Conservation (phyloP, 2,113 vertebrate genomes). For the Protomyctophum bolini region DNA sequence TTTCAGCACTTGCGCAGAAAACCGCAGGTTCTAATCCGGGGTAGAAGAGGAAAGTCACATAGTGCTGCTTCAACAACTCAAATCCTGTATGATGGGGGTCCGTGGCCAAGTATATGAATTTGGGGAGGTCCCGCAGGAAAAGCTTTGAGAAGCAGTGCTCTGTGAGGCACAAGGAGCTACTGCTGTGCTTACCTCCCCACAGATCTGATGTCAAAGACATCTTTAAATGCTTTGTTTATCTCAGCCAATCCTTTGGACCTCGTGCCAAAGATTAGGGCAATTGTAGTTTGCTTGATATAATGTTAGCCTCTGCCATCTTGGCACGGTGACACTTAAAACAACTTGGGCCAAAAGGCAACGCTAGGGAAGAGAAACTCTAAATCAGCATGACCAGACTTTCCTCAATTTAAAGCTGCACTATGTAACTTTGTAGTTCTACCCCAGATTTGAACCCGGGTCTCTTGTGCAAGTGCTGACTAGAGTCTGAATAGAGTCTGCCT, state of each 20-base stretch:
- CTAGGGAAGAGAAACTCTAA: slow-evolving; percentile 22
- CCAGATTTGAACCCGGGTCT: no score
- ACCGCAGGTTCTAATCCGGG: no score
- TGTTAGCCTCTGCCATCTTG: slow-evolving; percentile 52
- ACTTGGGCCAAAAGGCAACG: slow-evolving; percentile 32
- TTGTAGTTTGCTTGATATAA: slow-evolving; percentile 50
- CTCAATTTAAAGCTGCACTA: not conserved
- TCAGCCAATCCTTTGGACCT: slow-evolving; percentile 39
- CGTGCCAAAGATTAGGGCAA: slow-evolving; percentile 44
- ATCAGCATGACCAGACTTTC: slow-evolving; percentile 7
- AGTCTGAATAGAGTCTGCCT: no score
- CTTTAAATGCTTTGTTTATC: slow-evolving; percentile 23
- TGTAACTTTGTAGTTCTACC: not conserved
- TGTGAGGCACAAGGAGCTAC: slow-evolving; percentile 8
- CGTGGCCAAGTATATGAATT: not conserved
- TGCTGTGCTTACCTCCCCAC: not conserved
- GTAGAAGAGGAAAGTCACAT: no score
- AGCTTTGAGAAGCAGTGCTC: not conserved
- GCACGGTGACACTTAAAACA: slow-evolving; percentile 33
- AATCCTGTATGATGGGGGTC: not conserved
- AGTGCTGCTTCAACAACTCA: no score
- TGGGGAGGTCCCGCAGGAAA: no score
- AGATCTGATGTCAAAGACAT: slow-evolving; percentile 12
- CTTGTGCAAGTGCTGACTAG: no score
- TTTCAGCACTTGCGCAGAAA: no score